These are phyloP conservation scores for Choloepus hoffmanni DNA, from an alignment of 2,113 vertebrate species.

Conservation along the genomic window DNA sequence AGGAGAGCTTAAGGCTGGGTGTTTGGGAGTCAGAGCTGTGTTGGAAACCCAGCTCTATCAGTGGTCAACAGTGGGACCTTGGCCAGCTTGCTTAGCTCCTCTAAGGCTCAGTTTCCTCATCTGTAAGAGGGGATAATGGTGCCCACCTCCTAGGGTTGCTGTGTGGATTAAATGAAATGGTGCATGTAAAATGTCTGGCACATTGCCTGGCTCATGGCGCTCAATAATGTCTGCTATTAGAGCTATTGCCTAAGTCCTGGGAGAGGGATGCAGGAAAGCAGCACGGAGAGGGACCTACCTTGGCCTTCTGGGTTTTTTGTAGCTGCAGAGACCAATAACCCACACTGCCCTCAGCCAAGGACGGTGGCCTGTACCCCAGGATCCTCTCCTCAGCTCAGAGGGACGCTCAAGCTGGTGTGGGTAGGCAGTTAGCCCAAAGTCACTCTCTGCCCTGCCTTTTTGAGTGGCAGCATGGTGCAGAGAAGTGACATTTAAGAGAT, in stretches of 20 bases:
- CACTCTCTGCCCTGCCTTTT: neutral
- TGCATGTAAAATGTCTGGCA: slow-evolving; percentile 73
- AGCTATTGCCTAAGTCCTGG: slow-evolving; percentile 30
- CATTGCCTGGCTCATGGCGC: neutral
- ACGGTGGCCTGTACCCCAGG: neutral
- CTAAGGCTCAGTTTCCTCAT: slow-evolving; percentile 75
- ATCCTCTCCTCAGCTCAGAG: neutral
- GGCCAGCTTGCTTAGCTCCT: neutral
- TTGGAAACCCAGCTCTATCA: neutral
- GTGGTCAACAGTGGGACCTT: neutral
- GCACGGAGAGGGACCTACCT: neutral
- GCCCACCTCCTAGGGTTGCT: slow-evolving; percentile 20
- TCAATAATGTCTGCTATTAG: slow-evolving; percentile 55
- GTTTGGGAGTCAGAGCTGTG: neutral
- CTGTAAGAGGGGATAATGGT: slow-evolving; percentile 58
- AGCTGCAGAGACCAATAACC: slow-evolving; percentile 68
- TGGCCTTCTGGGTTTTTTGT: slow-evolving; percentile 35
- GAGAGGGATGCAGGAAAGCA: slow-evolving; percentile 19
- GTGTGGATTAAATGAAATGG: slow-evolving; percentile 67
- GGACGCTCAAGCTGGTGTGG: slow-evolving; percentile 8
- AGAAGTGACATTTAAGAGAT: slow-evolving; percentile 33
- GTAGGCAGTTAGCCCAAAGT: neutral
- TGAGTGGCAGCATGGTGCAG: neutral
- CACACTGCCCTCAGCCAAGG: neutral
- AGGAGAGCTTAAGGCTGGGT: neutral